Evolutionary conservation across 2,888 invertebrate species (phyloP), one percentile per base, ranked within the genome.

Genomic region (Phymatocera aterrima): DNA sequence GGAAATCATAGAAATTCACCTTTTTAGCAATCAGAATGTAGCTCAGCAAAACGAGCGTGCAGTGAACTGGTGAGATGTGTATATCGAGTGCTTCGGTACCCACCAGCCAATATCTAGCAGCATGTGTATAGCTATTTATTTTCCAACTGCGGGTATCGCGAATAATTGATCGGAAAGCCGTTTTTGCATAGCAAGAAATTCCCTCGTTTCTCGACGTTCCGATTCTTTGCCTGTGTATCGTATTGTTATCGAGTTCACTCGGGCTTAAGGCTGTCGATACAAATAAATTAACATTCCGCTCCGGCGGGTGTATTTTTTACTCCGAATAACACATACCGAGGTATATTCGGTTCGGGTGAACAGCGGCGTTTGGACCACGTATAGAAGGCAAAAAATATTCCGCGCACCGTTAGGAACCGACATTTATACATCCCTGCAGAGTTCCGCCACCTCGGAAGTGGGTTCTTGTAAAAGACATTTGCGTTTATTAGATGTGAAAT

Each of bases 231-330:
- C 10, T 24, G 12, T 15, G 21, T 57, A 10, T 28, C 28, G 57
- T 28, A 15, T 54, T 54, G 24, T 61, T 34, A 37, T 61, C 37
- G 37, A 61, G n/a, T n/a, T 18, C 61, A 61, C 8, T 54, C 24
- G 8, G 18, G 34, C 37, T 61, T 37, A 37, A n/a, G 61, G 5
- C 8, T 34, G 8, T 34, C 6, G 3, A 8, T 18, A 15, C n/a
- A 37, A 64, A 37, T 64, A 37, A 18, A 37, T 1, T 83, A 83
- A 81, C 82, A 70, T 24, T 70, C 64, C 48, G n/a, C n/a, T n/a
- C n/a, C n/a, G n/a, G n/a, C n/a, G n/a, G n/a, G n/a, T n/a, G n/a
- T n/a, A n/a, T 68, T 74, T 46, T 34, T 10, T 64, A 31, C 24
- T 18, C 2, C 10, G 21, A 34, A 37, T n/a, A 28, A 57, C 34